Evolutionary conservation across 2,797 vertebrate genomes (phyloP), one percentile per base, ranked within the genome.

Genomic region (Fringilla coelebs): DNA sequence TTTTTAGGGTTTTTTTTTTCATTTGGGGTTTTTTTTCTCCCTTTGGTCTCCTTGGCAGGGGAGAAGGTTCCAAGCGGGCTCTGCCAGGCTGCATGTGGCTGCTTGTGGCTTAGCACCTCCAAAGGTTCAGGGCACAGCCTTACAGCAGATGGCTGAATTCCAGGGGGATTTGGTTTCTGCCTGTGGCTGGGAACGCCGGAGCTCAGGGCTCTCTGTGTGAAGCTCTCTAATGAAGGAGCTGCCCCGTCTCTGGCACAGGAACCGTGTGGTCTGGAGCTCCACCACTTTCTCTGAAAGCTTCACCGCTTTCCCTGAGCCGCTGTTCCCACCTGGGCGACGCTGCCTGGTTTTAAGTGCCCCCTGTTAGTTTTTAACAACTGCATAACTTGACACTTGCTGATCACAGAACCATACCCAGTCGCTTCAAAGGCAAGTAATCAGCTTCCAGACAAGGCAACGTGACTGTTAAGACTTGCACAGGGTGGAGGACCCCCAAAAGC

Each of bases 271-370:
- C 91, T 85, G 80, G 88, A 97, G 91, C 91, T 89, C 90, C 84
- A 65, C 89, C 29, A 11, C 82, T 94, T 84, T 94, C 94, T 96
- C 95, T 78, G 63, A 85, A 81, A 97, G 91, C 91, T 89, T 89
- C 82, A 60, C 89, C 29, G 8, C 82, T 94, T 84, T 94, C 93
- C 96, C 96, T 98, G 97, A 98, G 97, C 97, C 97, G 75, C 96
- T 96, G 93, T 90, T 97, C 93, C 81, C 91, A 78, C 78, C 73
- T 75, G 81, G 89, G 79, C 92, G 52, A 88, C 26, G 80, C 90
- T 92, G 93, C 77, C 93, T 62, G 29, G 89, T 72, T 88, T 84
- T 85, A 95, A 96, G 95, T 94, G 90, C 89, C 85, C 96, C 95
- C 84, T 85, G 17, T 63, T 89, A 90, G 77, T 94, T 93, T 94